Conservation (phyloP, 2,888 invertebrate genomes). For the Mesoligia furuncula region DNA sequence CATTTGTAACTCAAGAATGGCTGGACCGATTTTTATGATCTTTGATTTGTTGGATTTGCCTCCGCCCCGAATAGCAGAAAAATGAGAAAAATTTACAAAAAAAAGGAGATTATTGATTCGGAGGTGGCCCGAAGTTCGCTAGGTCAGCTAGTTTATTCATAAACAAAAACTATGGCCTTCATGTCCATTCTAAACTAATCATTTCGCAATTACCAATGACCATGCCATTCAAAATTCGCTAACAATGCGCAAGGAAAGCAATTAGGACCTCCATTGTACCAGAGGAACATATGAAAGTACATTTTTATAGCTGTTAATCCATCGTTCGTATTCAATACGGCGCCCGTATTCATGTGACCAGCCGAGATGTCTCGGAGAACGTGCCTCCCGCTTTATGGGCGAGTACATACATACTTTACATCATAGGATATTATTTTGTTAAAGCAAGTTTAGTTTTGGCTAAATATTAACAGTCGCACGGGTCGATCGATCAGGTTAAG, state of each 20-base stretch:
- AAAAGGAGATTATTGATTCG: too few species aligned
- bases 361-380: slow-evolving; percentile 39
- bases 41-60: too few species aligned
- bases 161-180: background rate
- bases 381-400: slow-evolving; percentile 45
- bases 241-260: slow-evolving; percentile 53
- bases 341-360: slow-evolving; percentile 42
- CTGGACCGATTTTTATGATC: too few species aligned
- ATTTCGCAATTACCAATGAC: slow-evolving; percentile 17
- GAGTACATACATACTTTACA: background rate
- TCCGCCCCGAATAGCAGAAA: too few species aligned
- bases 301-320: slow-evolving; percentile 65
- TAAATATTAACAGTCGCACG: background rate
- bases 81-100: too few species aligned
- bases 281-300: slow-evolving; percentile 51
- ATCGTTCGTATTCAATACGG: slow-evolving; percentile 61
- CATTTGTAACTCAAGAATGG: too few species aligned
- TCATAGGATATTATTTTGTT: slow-evolving; percentile 3
- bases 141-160: background rate
- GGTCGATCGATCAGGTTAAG: background rate
- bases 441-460: background rate
- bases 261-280: slow-evolving; percentile 54
- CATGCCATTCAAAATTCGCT: slow-evolving; percentile 43
- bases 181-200: background rate
- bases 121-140: too few species aligned